Conservation (phyloP, 2,888 invertebrate species). For the Leptinotarsa peninsularis region DNA sequence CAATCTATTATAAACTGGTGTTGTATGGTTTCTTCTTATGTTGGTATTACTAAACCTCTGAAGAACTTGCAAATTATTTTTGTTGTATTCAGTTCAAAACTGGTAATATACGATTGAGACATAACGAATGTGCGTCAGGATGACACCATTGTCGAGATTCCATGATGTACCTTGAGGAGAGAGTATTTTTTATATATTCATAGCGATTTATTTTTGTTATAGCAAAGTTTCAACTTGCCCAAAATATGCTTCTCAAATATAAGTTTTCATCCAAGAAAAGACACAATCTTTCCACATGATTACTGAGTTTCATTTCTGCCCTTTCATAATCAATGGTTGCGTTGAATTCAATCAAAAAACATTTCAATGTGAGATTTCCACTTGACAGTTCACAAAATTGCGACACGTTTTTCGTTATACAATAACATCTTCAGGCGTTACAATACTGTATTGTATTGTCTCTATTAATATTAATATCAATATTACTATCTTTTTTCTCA, state of each 20-base stretch:
- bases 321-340: not conserved
- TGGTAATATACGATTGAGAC: not conserved
- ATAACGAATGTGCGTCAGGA: not conserved
- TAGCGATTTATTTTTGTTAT: not conserved
- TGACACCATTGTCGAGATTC: not conserved
- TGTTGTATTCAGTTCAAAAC: not conserved
- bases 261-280: not conserved
- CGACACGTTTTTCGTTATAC: too few species aligned
- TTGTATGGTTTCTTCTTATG: not conserved
- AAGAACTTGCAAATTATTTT: not conserved
- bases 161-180: not conserved
- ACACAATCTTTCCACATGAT: not conserved
- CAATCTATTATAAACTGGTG: not conserved
- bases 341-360: too few species aligned
- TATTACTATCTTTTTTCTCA: too few species aligned
- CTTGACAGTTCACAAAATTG: too few species aligned
- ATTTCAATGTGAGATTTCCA: too few species aligned
- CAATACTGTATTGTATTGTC: too few species aligned
- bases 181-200: not conserved
- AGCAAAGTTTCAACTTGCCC: conserved; percentile 5
- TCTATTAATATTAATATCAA: too few species aligned
- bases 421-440: too few species aligned
- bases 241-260: not conserved
- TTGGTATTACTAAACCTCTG: not conserved
- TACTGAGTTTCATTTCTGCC: not conserved